Evolutionary conservation across 2,888 invertebrate genomes (phyloP), one percentile per base, ranked within the genome.

Genomic region (Macaria liturata): DNA sequence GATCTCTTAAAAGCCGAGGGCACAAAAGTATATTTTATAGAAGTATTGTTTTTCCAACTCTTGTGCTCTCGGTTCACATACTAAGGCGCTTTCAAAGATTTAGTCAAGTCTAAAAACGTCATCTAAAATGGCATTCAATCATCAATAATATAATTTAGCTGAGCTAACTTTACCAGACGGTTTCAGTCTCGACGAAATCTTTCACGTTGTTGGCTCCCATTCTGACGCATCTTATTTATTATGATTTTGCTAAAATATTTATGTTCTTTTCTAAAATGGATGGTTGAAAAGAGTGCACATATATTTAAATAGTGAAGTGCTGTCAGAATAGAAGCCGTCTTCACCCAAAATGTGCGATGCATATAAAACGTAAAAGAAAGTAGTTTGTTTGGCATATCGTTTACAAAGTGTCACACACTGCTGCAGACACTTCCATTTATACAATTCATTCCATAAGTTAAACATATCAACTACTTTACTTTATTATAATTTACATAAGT

Each of bases 401-500:
- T 78, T 62, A 59, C 59, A 63, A 60, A 45, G 55, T 62, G 55
- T 56, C 62, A 61, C 62, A 55, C 60, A 57, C 32, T 39, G 40
- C 47, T 62, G 62, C 61, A 59, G 59, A 64, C 48, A 58, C 53
- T 65, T 59, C 62, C 54, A 67, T 62, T 60, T 57, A 62, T 75
- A 77, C 32, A 56, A 49, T 55, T 43, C 80, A 77, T 76, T 79
- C 73, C 82, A 85, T 81, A 84, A 85, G 75, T 83, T 84, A 83
- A 78, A 80, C 66, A 80, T 81, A 82, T 76, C 70, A 72, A 79
- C 83, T 51, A 51, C 44, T 43, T 37, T 85, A 88, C 75, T 77
- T 83, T 78, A 82, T n/a, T 77, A 81, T 82, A 83, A 80, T 86
- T 86, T 76, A 84, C 75, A 82, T 84, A 86, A 59, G 75, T 82